phyloP scores from a whole-genome alignment of 2,113 vertebrate species.

The Tamias sibiricus region DNA sequence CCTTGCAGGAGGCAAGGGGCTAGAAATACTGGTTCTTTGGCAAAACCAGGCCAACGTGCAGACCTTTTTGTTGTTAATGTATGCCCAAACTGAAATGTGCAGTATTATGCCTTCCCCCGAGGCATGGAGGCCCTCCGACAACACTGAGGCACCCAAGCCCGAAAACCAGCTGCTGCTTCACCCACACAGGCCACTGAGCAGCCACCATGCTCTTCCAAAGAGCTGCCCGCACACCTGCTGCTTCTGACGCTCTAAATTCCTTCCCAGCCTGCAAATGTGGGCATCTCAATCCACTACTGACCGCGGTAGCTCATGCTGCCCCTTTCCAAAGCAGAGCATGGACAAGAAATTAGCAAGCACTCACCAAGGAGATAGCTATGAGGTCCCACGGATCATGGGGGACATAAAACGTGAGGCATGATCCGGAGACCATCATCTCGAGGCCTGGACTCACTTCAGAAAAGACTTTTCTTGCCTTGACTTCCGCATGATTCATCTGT shows the following conservation, averaged over 20 bases:
- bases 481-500: conserved; percentile 9
- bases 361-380: not conserved
- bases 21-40: not conserved
- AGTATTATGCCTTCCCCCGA: not conserved
- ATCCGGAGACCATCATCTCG: not conserved
- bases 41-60: not conserved
- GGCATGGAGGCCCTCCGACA: not conserved
- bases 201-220: not conserved
- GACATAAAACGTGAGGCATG: not conserved
- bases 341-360: not conserved
- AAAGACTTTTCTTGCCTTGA: conserved; percentile 6
- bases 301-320: not conserved
- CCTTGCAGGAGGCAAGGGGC: not conserved
- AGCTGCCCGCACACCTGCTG: not conserved
- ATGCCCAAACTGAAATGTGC: not conserved
- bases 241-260: not conserved
- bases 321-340: not conserved
- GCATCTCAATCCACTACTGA: not conserved
- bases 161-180: accelerated
- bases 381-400: not conserved
- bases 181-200: not conserved
- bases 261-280: not conserved
- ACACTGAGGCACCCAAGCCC: not conserved
- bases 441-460: not conserved
- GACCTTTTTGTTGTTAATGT: not conserved